Evolutionary conservation across 2,113 vertebrate species (phyloP).

Genomic region (Xenopus laevis): DNA sequence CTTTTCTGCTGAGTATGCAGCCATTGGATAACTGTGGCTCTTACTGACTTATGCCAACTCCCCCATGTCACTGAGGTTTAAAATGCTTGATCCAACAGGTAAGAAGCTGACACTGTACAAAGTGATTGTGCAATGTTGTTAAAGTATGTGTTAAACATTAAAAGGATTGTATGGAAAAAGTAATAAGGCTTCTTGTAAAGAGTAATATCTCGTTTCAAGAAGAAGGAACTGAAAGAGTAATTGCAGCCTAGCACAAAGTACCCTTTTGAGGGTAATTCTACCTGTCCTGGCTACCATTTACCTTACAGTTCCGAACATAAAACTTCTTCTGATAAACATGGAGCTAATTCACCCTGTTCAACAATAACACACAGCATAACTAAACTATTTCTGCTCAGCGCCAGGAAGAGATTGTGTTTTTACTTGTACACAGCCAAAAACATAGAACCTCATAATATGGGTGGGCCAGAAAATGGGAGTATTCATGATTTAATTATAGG

Average conservation of each 20-base stretch:
- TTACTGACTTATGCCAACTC: too few species aligned
- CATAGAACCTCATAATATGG: constrained; percentile 51
- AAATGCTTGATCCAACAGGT: too few species aligned
- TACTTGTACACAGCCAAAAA: constrained; percentile 56
- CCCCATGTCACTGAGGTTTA: too few species aligned
- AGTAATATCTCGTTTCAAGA: neutral
- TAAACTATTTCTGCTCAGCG: constrained; percentile 41
- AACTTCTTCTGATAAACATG: constrained; percentile 47
- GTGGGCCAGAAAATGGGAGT: constrained; percentile 48
- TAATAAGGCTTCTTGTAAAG: neutral
- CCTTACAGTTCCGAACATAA: constrained; percentile 51
- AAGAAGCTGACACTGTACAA: too few species aligned
- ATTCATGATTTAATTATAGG: too few species aligned
- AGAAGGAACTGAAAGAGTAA: constrained; percentile 28
- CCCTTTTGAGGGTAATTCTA: neutral
- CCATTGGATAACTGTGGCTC: too few species aligned
- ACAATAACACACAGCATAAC: too few species aligned
- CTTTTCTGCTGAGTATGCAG: too few species aligned
- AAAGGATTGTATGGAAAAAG: neutral
- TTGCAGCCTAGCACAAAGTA: constrained; percentile 44
- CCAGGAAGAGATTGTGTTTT: constrained; percentile 64
- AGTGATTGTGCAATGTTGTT: too few species aligned
- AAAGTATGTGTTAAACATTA: neutral
- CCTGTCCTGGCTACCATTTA: constrained; percentile 34
- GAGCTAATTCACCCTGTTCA: constrained; percentile 58